Evolutionary conservation across 2,797 vertebrate genomes (phyloP).

Genomic region (Propithecus deckenii): DNA sequence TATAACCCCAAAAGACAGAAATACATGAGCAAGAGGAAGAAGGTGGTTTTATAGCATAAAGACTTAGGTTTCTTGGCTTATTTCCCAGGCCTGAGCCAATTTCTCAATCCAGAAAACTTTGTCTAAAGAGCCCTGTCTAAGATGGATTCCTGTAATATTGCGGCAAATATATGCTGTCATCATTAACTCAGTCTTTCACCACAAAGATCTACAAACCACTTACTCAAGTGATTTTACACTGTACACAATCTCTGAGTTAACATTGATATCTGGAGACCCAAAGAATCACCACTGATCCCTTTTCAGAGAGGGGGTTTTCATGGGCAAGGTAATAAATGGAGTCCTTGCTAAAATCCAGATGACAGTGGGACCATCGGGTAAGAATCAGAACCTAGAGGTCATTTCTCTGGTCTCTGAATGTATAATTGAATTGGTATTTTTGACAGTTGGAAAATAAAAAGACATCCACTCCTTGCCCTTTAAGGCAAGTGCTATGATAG

Average conservation of each 20-base stretch:
- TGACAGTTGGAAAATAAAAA: background rate
- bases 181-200: accelerated
- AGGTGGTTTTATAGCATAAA: background rate
- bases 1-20: background rate
- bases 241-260: background rate
- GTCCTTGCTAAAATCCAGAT: background rate
- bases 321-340: background rate
- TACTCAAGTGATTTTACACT: background rate
- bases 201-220: background rate
- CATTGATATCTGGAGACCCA: background rate
- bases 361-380: accelerated
- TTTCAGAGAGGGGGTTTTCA: background rate
- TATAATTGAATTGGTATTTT: background rate
- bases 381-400: background rate
- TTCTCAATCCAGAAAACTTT: background rate
- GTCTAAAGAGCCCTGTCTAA: background rate
- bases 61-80: background rate
- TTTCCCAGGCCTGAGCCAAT: background rate
- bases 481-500: background rate
- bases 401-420: background rate
- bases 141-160: background rate
- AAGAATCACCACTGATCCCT: accelerated
- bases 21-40: background rate
- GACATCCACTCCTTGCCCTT: background rate
- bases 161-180: background rate